phyloP scores from a whole-genome alignment of 2,888 invertebrate genomes.

The Plebejus melissa region DNA sequence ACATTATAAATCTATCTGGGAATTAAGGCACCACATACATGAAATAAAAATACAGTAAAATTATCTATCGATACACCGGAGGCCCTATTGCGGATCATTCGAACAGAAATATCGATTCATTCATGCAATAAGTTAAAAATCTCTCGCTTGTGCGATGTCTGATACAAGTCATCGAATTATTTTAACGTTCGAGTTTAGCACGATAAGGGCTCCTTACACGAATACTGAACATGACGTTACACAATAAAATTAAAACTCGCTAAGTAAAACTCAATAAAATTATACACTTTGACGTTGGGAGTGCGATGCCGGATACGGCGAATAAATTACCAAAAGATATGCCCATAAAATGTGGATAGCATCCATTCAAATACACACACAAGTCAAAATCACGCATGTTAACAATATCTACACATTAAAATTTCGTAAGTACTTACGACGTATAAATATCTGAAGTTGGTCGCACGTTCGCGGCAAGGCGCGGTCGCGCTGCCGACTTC shows the following conservation, averaged over 20 bases:
- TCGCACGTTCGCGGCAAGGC: background rate
- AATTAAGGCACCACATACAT: slow-evolving; percentile 74
- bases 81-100: background rate
- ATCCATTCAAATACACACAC: slow-evolving; percentile 15
- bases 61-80: slow-evolving; percentile 56
- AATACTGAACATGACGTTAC: slow-evolving; percentile 29
- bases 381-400: slow-evolving; percentile 22
- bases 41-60: slow-evolving; percentile 54
- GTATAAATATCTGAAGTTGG: slow-evolving; percentile 8
- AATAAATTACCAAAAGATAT: slow-evolving; percentile 14
- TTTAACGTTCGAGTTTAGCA: background rate
- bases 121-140: background rate
- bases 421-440: slow-evolving; percentile 22
- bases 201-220: slow-evolving; percentile 15
- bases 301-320: slow-evolving; percentile 20
- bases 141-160: background rate
- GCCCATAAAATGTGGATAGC: slow-evolving; percentile 17
- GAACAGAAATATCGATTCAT: background rate
- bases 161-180: background rate
- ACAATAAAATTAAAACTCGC: slow-evolving; percentile 38
- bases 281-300: slow-evolving; percentile 14
- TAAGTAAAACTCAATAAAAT: slow-evolving; percentile 28
- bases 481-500: background rate
- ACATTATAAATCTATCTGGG: slow-evolving; percentile 38
- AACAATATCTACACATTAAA: slow-evolving; percentile 16